A percentile compares a stretch with the other conserved stretches of the same genome.
These are phyloP conservation scores for Brachycybe producta DNA, from an alignment of 2,888 invertebrate species.

Conservation along the genomic window DNA sequence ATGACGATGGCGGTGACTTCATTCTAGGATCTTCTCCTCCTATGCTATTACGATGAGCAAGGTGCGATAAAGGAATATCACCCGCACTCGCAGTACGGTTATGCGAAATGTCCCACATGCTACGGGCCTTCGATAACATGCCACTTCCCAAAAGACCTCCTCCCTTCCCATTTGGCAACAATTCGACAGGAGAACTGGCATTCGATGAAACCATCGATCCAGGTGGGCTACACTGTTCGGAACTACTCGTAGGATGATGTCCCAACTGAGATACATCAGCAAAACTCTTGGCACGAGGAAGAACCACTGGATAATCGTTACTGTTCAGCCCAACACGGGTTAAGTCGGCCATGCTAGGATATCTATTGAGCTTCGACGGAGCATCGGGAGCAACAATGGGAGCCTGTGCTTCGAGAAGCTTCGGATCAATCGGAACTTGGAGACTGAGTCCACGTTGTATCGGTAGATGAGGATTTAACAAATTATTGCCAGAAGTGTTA, in stretches of 20 bases:
- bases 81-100: constrained; percentile 12
- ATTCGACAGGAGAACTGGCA: not conserved
- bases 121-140: constrained; percentile 14
- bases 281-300: constrained; percentile 19
- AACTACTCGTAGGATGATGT: not conserved
- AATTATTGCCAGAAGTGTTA: not conserved
- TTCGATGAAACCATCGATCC: too few species aligned
- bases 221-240: too few species aligned
- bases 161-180: not conserved
- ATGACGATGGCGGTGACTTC: too few species aligned
- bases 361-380: constrained; percentile 6
- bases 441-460: constrained; percentile 5
- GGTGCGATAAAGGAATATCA: constrained; percentile 9
- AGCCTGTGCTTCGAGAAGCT: not conserved
- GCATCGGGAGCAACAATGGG: not conserved
- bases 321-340: constrained; percentile 12
- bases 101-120: constrained; percentile 20
- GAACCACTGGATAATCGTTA: too few species aligned
- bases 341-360: constrained; percentile 15
- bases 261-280: constrained; percentile 19
- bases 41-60: too few species aligned
- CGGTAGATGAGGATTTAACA: not conserved
- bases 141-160: not conserved
- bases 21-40: too few species aligned
- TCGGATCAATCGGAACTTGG: constrained; percentile 1